These are phyloP conservation scores for Diachrysia chrysitis DNA, from an alignment of 2,888 invertebrate genomes.

Conservation along the genomic window DNA sequence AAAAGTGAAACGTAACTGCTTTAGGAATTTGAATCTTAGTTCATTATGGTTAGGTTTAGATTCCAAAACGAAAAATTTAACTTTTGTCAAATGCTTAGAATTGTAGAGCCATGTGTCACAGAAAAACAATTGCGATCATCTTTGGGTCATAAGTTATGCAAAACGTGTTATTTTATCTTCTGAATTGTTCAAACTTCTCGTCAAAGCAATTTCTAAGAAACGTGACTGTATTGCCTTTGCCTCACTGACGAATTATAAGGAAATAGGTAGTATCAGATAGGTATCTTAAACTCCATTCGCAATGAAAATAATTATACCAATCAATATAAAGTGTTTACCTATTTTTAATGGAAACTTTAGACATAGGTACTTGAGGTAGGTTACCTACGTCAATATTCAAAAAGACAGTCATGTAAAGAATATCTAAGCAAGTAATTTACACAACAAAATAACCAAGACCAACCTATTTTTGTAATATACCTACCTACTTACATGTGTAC, in stretches of 20 bases:
- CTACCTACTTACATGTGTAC: too few relatives aligned
- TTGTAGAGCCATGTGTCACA: constrained; percentile 29
- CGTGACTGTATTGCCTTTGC: not conserved
- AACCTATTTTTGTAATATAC: not conserved
- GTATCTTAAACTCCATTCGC: too few relatives aligned
- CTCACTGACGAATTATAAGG: not conserved
- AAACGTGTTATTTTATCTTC: constrained; percentile 34
- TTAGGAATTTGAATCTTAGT: constrained; percentile 12
- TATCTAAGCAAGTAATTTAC: not conserved
- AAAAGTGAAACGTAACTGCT: constrained; percentile 5
- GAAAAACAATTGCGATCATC: constrained; percentile 15
- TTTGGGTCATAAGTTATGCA: constrained; percentile 3
- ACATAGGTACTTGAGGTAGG: too few relatives aligned
- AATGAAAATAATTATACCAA: too few relatives aligned
- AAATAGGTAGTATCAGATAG: constrained; percentile 13
- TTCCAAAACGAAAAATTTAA: constrained; percentile 5
- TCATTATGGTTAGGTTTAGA: constrained; percentile 8
- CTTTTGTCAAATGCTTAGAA: constrained; percentile 20
- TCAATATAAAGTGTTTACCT: too few relatives aligned
- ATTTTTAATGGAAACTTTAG: too few relatives aligned
- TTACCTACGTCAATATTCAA: too few relatives aligned
- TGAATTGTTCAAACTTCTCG: constrained; percentile 5
- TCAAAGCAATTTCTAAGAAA: not conserved
- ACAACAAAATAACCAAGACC: constrained; percentile 10
- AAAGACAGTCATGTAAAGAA: too few relatives aligned